These are phyloP conservation scores for Lichenostomus cassidix DNA, from an alignment of 2,113 vertebrate species.

Conservation along the genomic window DNA sequence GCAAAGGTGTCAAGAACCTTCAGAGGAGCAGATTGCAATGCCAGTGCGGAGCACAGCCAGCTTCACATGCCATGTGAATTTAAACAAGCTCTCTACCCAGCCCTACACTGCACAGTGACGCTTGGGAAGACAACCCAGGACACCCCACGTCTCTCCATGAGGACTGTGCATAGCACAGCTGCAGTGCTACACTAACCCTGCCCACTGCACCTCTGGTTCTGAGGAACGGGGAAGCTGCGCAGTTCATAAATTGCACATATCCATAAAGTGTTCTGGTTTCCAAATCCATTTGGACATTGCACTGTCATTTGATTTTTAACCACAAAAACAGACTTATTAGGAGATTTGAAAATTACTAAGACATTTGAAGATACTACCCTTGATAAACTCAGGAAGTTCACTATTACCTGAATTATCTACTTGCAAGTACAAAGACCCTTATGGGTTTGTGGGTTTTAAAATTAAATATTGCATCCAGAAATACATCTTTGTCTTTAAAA, in stretches of 20 bases:
- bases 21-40: neutral
- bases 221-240: accelerated
- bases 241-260: neutral
- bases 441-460: neutral
- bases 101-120: too few relatives aligned
- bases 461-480: neutral
- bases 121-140: neutral
- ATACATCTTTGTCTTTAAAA: neutral
- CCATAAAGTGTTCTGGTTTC: neutral
- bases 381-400: neutral
- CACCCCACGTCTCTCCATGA: accelerated
- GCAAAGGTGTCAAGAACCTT: neutral
- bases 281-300: neutral
- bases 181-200: neutral
- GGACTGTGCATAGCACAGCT: too few relatives aligned
- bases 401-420: neutral
- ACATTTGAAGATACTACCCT: neutral
- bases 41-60: neutral
- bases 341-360: neutral
- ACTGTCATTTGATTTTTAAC: neutral
- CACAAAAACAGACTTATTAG: neutral
- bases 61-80: neutral
- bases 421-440: neutral
- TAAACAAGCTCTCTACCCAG: neutral
- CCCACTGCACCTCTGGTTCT: too few relatives aligned